Evolutionary conservation across 2,113 vertebrate genomes (phyloP).

Genomic region (Leptocoma aspasia): DNA sequence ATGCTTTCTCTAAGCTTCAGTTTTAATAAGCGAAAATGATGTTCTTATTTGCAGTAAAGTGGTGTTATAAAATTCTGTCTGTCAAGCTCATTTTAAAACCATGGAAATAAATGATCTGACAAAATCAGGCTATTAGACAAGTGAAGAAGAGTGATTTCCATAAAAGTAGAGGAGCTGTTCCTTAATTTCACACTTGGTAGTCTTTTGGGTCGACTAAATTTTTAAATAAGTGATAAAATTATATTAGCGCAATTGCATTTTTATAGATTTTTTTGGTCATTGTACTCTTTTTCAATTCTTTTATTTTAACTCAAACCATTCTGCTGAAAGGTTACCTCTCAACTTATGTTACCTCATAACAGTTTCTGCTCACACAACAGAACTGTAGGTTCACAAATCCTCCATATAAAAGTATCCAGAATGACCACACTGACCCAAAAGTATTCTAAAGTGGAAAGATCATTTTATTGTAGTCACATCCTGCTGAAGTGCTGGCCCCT

Average conservation of each 20-base stretch:
- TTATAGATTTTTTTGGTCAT: slow-evolving; percentile 87
- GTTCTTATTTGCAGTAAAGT: slow-evolving; percentile 87
- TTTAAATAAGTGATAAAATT: slow-evolving; percentile 89
- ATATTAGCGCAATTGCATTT: slow-evolving; percentile 86
- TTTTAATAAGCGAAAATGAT: slow-evolving; percentile 87
- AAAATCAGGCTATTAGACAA: slow-evolving; percentile 85
- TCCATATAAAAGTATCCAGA: background rate
- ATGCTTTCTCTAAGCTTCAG: slow-evolving; percentile 84
- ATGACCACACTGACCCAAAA: slow-evolving; percentile 10
- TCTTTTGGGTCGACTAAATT: slow-evolving; percentile 88
- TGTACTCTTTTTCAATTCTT: slow-evolving; percentile 83
- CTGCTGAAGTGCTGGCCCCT: background rate
- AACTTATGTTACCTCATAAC: slow-evolving; percentile 71
- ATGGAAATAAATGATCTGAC: slow-evolving; percentile 87
- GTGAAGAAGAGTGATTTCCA: slow-evolving; percentile 86
- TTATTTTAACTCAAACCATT: slow-evolving; percentile 79
- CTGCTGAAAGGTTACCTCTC: slow-evolving; percentile 78
- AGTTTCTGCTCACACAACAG: slow-evolving; percentile 46
- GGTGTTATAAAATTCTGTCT: slow-evolving; percentile 86
- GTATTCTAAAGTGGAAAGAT: background rate
- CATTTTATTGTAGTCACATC: background rate
- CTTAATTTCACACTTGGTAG: slow-evolving; percentile 87
- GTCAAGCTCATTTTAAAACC: slow-evolving; percentile 85
- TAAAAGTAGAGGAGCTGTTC: slow-evolving; percentile 82
- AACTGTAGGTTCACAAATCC: slow-evolving; percentile 52